Base-by-base conservation (phyloP, 53 echinoderm and acorn worm species). In the Arbacia lixula region DNA sequence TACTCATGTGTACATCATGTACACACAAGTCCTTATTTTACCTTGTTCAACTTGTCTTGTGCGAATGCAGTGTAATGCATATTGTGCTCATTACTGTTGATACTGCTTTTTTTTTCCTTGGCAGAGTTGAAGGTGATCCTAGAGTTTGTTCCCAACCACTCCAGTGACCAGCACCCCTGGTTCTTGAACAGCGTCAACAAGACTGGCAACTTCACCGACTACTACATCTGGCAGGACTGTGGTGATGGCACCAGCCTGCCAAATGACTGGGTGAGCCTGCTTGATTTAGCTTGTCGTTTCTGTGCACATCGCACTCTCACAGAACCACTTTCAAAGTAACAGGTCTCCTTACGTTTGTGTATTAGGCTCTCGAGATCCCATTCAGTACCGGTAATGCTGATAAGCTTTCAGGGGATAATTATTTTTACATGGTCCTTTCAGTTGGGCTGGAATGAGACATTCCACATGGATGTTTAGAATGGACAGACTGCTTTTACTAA, bases 131-230 rank as follows among this genome's bases (percentile, higher is more conserved):
- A 97, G 57, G 71, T 97, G 42, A 54, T 97, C 46, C 83, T 94
- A 20, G 97, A 97, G 75, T 97, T 97, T 84, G 88, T 92, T 6
- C 97, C 97, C 19, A 96, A 94, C 88, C 97, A 94, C 62, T 92
- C 97, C 31, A 97, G 97, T 61, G 82, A 94, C 78, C 24, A 92
- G 51, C 97, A 97, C 46, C 87, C 94, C 4, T 97, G 97, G 94
- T 97, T 97, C 39, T 0, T 71, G 73, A 62, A 76, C 38, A 94
- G 94, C 76, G 56, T 10, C 30, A 86, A 85, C 68, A 64, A 58
- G 41, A 89, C 87, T 54, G 88, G 61, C 60, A 62, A 79, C 31
- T 91, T 76, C 85, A 75, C 60, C 38, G 90, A 97, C 68, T 97
- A 85, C 88, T 96, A 96, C 55, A 53, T 92, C 24, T 97, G 97